Base-by-base conservation (phyloP, 2,113 vertebrate genomes). In the Calonectris borealis region DNA sequence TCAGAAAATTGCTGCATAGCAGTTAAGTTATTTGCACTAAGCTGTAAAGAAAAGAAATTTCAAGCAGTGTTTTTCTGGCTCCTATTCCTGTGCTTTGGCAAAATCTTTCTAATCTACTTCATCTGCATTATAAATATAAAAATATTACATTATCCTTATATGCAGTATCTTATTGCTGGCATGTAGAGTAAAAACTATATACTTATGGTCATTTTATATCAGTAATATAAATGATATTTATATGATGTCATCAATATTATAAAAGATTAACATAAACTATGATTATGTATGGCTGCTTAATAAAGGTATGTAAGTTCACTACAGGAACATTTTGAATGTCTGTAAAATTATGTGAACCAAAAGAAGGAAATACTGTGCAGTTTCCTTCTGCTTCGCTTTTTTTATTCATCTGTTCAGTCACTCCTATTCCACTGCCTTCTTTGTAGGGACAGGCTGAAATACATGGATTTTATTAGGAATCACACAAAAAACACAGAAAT, bases 1-100 rank as follows among this genome's bases (percentile, higher is more conserved):
- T 70, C 44, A 95, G 58, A 93, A 96, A 94, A 87, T 69, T 91
- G 81, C 57, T 65, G 61, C 57, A 69, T 27, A 93, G 73, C 52
- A 76, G 54, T 81, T 75, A 88, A 86, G 32, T 83, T 84, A 93
- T 68, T 95, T 93, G 44, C 64, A 78, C 34, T 91, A 87, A 89
- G 51, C 48, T 71, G 25, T 34, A 86, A 16, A 69, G 61, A 81
- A 83, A 91, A 89, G 7, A 90, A 83, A 89, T 71, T 78, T 80
- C 70, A 85, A 83, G 62, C 16, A 22, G 69, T 90, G 40, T 24
- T 94, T 85, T 87, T 60, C 57, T 49, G 49, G 31, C 31, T 54
- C 49, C 21, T 61, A 11, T 61, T 83, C 27, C 16, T 72, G 9
- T 71, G 13, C 27, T 83, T 80, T 34, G 46, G 36, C 34, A 93